Evolutionary conservation across 2,888 invertebrate species (phyloP).

Genomic region (Sinotaia quadrata): DNA sequence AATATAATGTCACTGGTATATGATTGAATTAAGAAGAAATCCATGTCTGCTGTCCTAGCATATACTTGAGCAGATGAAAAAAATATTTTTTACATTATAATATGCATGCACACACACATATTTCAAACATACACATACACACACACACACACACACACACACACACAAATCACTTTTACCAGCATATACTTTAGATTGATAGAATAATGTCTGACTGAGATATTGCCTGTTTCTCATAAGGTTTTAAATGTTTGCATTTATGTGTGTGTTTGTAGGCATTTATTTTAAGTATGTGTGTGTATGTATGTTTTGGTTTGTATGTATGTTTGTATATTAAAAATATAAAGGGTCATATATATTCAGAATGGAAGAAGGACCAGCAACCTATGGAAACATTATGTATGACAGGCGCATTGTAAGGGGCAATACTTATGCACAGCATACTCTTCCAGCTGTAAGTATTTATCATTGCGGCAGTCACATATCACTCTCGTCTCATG

Average conservation of each 20-base stretch:
- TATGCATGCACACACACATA: constrained; percentile 4
- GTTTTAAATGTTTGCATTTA: too few relatives aligned
- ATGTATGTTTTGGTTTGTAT: constrained; percentile 7
- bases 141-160: neutral
- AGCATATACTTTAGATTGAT: neutral
- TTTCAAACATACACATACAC: neutral
- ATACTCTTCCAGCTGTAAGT: constrained; percentile 71
- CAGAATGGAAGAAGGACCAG: constrained; percentile 28
- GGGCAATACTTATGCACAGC: constrained; percentile 83
- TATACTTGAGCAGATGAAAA: too few relatives aligned
- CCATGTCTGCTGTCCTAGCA: too few relatives aligned
- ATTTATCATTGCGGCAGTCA: too few relatives aligned
- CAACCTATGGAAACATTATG: constrained; percentile 87
- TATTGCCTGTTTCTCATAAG: too few relatives aligned
- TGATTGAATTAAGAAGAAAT: too few relatives aligned
- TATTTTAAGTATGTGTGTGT: constrained; percentile 6
- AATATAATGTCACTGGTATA: too few relatives aligned
- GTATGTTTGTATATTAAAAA: neutral
- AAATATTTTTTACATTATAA: too few relatives aligned
- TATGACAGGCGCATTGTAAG: constrained; percentile 88
- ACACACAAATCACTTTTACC: neutral
- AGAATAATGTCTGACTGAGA: too few relatives aligned
- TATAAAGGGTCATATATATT: neutral
- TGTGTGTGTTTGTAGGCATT: too few relatives aligned
- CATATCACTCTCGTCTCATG: too few relatives aligned